Evolutionary conservation across 1,140 invertebrate genomes (phyloP).

Genomic region (Atta colombica): DNA sequence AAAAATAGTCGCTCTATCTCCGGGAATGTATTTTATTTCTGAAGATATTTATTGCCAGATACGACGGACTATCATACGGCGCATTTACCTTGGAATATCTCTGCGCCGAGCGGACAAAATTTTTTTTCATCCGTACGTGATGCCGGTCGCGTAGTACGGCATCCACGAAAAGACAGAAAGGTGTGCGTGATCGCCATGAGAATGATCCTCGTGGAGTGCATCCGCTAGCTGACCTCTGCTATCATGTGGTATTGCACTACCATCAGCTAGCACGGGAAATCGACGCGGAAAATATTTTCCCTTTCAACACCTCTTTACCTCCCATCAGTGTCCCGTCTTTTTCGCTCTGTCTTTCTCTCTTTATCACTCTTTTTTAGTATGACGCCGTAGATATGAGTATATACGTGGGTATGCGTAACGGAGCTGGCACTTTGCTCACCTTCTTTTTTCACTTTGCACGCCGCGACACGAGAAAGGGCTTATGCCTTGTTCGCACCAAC

Average conservation of each 20-base stretch:
- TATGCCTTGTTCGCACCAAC: slow-evolving; percentile 70
- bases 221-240: slow-evolving; percentile 55
- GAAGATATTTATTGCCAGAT: slow-evolving; percentile 48
- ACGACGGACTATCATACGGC: slow-evolving; percentile 34
- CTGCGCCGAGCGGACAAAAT: slow-evolving; percentile 30
- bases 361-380: background rate
- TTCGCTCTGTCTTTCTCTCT: slow-evolving; percentile 11
- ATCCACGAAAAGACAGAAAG: slow-evolving; percentile 66
- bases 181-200: slow-evolving; percentile 74
- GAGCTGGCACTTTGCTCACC: slow-evolving; percentile 51
- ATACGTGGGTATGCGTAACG: slow-evolving; percentile 15
- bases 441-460: slow-evolving; percentile 68
- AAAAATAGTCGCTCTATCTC: slow-evolving; percentile 30
- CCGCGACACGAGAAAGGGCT: slow-evolving; percentile 75
- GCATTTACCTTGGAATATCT: slow-evolving; percentile 52
- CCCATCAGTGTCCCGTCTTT: background rate
- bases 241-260: slow-evolving; percentile 67
- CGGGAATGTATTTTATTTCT: slow-evolving; percentile 38
- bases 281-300: slow-evolving; percentile 74
- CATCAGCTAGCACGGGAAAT: slow-evolving; percentile 55
- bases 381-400: slow-evolving; percentile 1
- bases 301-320: slow-evolving; percentile 46
- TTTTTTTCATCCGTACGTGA: slow-evolving; percentile 37
- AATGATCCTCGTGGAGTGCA: slow-evolving; percentile 67
- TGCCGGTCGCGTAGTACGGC: slow-evolving; percentile 52